Evolutionary conservation across 2,113 vertebrate species (phyloP).

Genomic region (Oostethus manadensis): DNA sequence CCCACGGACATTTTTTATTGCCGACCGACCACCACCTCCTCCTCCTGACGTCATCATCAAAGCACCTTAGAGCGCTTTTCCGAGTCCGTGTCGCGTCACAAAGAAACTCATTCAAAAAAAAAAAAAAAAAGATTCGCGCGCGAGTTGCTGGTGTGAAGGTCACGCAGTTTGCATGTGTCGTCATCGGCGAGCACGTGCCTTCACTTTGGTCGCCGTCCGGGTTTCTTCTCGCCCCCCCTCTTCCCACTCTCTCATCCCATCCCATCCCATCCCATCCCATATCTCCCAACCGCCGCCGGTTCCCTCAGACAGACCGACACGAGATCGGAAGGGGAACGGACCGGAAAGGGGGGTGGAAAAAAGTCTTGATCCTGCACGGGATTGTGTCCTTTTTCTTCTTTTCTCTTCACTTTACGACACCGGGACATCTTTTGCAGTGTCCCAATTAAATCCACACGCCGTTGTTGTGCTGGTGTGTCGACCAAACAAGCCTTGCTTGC

Average conservation of each 20-base stretch:
- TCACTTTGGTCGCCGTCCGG: slow-evolving; percentile 56
- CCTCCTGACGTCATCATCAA: slow-evolving; percentile 20
- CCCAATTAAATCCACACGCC: slow-evolving; percentile 30
- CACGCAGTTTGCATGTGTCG: slow-evolving; percentile 16
- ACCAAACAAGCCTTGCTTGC: slow-evolving; percentile 17
- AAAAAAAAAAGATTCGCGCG: neutral
- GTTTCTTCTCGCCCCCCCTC: slow-evolving; percentile 34
- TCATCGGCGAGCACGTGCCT: slow-evolving; percentile 24
- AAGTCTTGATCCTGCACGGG: slow-evolving; percentile 41
- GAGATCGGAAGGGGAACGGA: slow-evolving; percentile 61
- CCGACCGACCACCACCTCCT: slow-evolving; percentile 20
- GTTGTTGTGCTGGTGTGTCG: slow-evolving; percentile 12
- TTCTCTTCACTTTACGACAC: slow-evolving; percentile 21
- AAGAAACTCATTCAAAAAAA: neutral
- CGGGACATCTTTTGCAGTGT: slow-evolving; percentile 13
- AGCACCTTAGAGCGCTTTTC: slow-evolving; percentile 14
- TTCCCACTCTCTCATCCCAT: slow-evolving; percentile 11
- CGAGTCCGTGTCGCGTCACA: slow-evolving; percentile 37
- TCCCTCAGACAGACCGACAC: slow-evolving; percentile 57
- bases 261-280: slow-evolving; percentile 14
- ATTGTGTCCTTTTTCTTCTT: slow-evolving; percentile 31
- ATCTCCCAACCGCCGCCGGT: slow-evolving; percentile 40
- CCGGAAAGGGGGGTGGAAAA: slow-evolving; percentile 30
- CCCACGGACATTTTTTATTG: slow-evolving; percentile 27
- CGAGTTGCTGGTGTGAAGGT: slow-evolving; percentile 24